Conservation (phyloP, 2,888 invertebrate genomes). For the Pseudococcus longispinus region DNA sequence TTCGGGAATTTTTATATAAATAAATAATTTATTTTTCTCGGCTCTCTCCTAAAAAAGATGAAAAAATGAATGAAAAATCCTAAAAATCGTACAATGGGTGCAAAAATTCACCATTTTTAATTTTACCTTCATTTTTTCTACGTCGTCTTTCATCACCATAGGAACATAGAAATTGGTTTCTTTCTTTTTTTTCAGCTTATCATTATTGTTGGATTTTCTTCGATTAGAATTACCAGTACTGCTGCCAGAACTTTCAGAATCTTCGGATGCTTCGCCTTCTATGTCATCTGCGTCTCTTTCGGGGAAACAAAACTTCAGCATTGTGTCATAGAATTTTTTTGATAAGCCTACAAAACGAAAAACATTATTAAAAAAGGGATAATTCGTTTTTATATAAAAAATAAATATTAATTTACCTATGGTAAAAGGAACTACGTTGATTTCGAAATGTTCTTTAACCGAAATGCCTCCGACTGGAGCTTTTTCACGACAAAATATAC, state of each 20-base stretch:
- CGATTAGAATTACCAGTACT: neutral
- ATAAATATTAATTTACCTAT: slow-evolving; percentile 69
- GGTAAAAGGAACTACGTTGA: slow-evolving; percentile 93
- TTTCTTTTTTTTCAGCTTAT: slow-evolving; percentile 68
- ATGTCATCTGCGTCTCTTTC: slow-evolving; percentile 87
- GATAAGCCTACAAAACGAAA: slow-evolving; percentile 72
- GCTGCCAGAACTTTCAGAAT: slow-evolving; percentile 63
- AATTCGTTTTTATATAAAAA: slow-evolving; percentile 14
- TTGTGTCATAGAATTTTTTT: slow-evolving; percentile 95
- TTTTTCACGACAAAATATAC: slow-evolving; percentile 94
- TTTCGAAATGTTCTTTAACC: slow-evolving; percentile 98
- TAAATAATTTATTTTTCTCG: slow-evolving; percentile 96
- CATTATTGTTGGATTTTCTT: slow-evolving; percentile 43
- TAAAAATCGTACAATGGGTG: neutral
- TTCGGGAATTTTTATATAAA: slow-evolving; percentile 98
- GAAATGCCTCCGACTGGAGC: slow-evolving; percentile 99
- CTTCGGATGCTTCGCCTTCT: slow-evolving; percentile 73
- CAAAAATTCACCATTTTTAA: neutral
- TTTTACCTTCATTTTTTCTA: slow-evolving; percentile 93
- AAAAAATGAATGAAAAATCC: neutral
- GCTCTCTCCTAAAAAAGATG: slow-evolving; percentile 82
- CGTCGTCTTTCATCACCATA: slow-evolving; percentile 87
- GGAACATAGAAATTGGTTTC: slow-evolving; percentile 91
- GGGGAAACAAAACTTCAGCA: slow-evolving; percentile 97
- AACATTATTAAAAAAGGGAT: neutral